A percentile compares a stretch with the other conserved stretches of the same genome.
These are phyloP conservation scores for Bradypus variegatus DNA, from an alignment of 2,797 vertebrate species.

Conservation along the genomic window DNA sequence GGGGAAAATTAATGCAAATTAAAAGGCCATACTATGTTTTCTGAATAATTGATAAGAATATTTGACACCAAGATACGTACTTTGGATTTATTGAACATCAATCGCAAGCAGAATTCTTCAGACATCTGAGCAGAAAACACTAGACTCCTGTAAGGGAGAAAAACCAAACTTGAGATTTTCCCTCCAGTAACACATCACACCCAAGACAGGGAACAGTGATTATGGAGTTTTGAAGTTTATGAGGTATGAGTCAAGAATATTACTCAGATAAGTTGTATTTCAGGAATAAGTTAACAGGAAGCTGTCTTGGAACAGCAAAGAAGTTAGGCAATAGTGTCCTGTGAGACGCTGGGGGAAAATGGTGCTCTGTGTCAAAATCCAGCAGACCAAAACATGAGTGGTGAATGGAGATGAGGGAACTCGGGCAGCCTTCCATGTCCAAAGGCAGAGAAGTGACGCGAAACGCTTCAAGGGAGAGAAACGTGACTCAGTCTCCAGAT, in stretches of 20 bases:
- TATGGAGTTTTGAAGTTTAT: fast-evolving
- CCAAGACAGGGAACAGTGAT: background rate
- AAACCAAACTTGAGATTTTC: background rate
- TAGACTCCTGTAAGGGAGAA: background rate
- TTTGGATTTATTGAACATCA: background rate
- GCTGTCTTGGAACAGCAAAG: background rate
- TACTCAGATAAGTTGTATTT: background rate
- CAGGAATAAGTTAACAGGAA: background rate
- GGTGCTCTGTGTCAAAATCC: background rate
- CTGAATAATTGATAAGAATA: background rate
- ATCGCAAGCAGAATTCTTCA: background rate
- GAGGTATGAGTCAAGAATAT: background rate
- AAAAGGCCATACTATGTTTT: background rate
- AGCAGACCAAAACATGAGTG: background rate
- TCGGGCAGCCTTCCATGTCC: fast-evolving
- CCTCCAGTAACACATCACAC: too few species aligned
- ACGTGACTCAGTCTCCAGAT: too few species aligned
- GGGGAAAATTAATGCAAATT: background rate
- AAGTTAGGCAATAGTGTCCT: background rate
- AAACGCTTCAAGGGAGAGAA: background rate
- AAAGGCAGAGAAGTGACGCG: background rate
- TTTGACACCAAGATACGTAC: background rate
- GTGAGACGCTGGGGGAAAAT: background rate
- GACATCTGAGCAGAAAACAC: background rate
- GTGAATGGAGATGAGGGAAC: fast-evolving